phyloP scores from a whole-genome alignment of 2,888 invertebrate genomes.

The Rhopalosiphum nymphaeae region DNA sequence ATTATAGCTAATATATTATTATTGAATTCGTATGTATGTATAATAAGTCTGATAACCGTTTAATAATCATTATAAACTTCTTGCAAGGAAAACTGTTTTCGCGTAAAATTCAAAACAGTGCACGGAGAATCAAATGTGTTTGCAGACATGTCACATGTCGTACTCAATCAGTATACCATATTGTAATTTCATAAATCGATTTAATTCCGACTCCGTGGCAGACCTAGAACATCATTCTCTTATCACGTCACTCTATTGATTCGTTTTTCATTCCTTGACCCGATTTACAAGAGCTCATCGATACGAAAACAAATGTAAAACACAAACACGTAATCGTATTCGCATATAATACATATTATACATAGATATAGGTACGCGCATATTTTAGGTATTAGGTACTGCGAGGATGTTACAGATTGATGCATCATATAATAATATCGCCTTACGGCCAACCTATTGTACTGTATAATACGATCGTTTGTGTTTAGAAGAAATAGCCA shows the following conservation, averaged over 20 bases:
- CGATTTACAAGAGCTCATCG: slow-evolving; percentile 5
- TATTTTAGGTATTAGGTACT: background rate
- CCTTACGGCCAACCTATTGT: background rate
- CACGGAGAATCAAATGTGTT: background rate
- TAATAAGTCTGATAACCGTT: background rate
- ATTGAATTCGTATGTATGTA: background rate
- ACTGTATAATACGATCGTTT: slow-evolving; percentile 12
- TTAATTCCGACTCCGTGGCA: background rate
- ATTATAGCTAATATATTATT: background rate
- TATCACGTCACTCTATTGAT: slow-evolving; percentile 49
- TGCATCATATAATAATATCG: slow-evolving; percentile 35
- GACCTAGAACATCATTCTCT: slow-evolving; percentile 23
- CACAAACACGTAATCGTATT: slow-evolving; percentile 36
- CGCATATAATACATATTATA: background rate
- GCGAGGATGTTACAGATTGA: slow-evolving; percentile 46
- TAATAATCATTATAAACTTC: background rate
- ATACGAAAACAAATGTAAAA: slow-evolving; percentile 36
- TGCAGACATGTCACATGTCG: background rate
- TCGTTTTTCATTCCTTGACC: slow-evolving; percentile 55
- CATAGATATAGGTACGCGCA: background rate
- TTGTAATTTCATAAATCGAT: background rate
- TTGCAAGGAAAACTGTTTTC: background rate
- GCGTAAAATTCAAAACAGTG: background rate
- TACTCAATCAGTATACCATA: background rate
- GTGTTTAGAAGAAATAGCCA: background rate